Base-by-base conservation (phyloP, 2,113 vertebrate genomes). In the Salvelinus fontinalis region DNA sequence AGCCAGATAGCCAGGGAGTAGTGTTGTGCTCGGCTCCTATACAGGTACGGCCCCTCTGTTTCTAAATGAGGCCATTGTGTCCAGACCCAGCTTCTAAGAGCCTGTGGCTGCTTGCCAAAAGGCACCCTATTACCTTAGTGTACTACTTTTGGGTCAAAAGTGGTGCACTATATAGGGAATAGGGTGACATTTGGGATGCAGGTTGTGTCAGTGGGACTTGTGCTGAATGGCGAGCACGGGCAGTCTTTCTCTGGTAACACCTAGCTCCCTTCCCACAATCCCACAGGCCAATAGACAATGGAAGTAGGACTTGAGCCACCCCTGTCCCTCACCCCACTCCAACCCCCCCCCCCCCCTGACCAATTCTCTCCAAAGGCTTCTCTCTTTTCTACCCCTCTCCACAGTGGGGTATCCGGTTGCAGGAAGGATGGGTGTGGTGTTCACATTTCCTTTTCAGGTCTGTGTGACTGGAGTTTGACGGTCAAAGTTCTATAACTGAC, bases 261-360 rank as follows among this genome's bases (percentile, higher is more conserved):
- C 13, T 29, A 13, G 7, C 59, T 62, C 68, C 4, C 77, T 75
- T 82, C 85, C 86, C 80, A 81, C 66, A 79, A 77, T 44, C 39
- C 39, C 9, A 44, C 39, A 44, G 39, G 81, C 90, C 86, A 89
- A 86, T 76, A 79, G 83, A 93, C 92, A 94, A 93, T 87, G 87
- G 79, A 73, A 44, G 39, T 65, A 74, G 8, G 76, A 84, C 84
- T 91, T 79, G 44, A 14, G 83, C 90, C 87, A 88, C 89, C 6
- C 34, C 65, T 8, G 2, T 16, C 5, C 65, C 14, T 22, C 20
- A 60, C 59, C 7, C 24, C 9, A 66, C 64, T 31, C 31, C 11
- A 12, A 49, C 12, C 16, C 31, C 26, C 9, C 5, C 26, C 9
- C 5, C 20, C 39, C 22, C 48, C 22, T n/a, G 27, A 60, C 22